These are phyloP conservation scores for Cydia fagiglandana DNA, from an alignment of 1,140 invertebrate species.

Conservation along the genomic window DNA sequence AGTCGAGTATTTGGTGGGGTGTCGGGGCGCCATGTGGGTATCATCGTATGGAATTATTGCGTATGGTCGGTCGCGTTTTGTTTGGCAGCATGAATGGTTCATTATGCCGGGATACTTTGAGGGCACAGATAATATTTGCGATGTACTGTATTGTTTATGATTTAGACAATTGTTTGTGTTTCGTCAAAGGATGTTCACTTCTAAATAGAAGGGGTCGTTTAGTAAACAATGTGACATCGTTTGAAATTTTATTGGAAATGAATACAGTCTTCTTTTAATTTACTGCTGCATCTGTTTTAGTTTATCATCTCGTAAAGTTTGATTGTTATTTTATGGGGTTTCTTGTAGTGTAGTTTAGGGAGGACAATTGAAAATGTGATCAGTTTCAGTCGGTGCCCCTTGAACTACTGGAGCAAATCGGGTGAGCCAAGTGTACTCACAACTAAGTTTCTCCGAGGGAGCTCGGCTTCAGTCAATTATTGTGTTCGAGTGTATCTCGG, in stretches of 20 bases:
- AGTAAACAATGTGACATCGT: slow-evolving; percentile 55
- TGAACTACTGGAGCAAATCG: slow-evolving; percentile 27
- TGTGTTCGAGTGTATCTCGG: slow-evolving; percentile 17
- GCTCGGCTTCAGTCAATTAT: slow-evolving; percentile 22
- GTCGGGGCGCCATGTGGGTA: slow-evolving; percentile 49
- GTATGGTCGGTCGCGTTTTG: slow-evolving; percentile 78
- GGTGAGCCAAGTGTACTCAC: slow-evolving; percentile 52
- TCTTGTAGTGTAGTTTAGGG: background rate
- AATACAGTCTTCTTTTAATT: slow-evolving; percentile 27
- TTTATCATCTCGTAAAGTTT: slow-evolving; percentile 7
- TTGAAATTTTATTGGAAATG: slow-evolving; percentile 34
- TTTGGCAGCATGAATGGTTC: slow-evolving; percentile 78
- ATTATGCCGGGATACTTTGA: slow-evolving; percentile 75
- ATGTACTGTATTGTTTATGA: slow-evolving; percentile 78
- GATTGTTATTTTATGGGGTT: background rate
- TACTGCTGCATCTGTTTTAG: slow-evolving; percentile 14
- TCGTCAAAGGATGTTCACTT: slow-evolving; percentile 77
- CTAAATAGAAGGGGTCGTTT: slow-evolving; percentile 46
- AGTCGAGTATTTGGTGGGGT: slow-evolving; percentile 64
- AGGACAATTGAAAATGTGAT: slow-evolving; percentile 4
- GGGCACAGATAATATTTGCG: slow-evolving; percentile 74
- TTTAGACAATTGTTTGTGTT: slow-evolving; percentile 76
- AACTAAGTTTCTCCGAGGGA: slow-evolving; percentile 61
- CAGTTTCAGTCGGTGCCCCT: background rate
- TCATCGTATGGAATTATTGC: slow-evolving; percentile 72